These are phyloP conservation scores for Elmis aenea DNA, from an alignment of 2,888 invertebrate genomes.

Conservation along the genomic window DNA sequence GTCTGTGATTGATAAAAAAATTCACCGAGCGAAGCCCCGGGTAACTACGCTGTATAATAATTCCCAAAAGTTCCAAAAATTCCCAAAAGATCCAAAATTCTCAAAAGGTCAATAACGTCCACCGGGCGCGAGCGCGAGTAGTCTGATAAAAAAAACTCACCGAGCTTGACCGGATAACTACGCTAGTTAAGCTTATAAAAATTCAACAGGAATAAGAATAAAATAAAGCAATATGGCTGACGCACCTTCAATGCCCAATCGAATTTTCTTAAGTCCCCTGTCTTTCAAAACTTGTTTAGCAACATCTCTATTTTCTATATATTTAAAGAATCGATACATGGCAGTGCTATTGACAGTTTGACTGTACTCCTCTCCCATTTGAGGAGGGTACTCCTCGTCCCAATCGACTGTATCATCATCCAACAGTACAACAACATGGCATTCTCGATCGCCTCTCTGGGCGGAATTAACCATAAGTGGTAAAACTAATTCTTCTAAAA, in stretches of 20 bases:
- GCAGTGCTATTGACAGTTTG: conserved; percentile 95
- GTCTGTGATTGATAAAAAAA: too few species aligned
- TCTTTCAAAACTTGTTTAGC: conserved; percentile 99
- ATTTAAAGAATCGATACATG: conserved; percentile 97
- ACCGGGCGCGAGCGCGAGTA: too few species aligned
- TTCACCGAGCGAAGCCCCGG: too few species aligned
- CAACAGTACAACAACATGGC: conserved; percentile 91
- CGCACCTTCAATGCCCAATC: conserved; percentile 88
- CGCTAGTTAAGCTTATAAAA: too few species aligned
- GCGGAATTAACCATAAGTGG: conserved; percentile 95
- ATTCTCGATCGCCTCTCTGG: conserved; percentile 93
- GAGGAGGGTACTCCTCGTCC: conserved; percentile 99
- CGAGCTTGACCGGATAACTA: too few species aligned
- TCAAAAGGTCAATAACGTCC: too few species aligned
- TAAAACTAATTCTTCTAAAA: conserved; percentile 90
- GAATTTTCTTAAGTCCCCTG: conserved; percentile 95
- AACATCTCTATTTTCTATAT: conserved; percentile 98
- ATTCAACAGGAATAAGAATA: too few species aligned
- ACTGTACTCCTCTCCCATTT: conserved; percentile 98
- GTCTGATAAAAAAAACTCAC: too few species aligned
- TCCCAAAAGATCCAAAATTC: too few species aligned
- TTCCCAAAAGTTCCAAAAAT: too few species aligned
- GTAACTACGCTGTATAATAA: too few species aligned
- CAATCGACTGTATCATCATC: conserved; percentile 97
- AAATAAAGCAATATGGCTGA: too few species aligned